A percentile compares a stretch with the other conserved stretches of the same genome.
Conservation (phyloP, 2,113 vertebrate species). For the Pycnonotus jocosus region DNA sequence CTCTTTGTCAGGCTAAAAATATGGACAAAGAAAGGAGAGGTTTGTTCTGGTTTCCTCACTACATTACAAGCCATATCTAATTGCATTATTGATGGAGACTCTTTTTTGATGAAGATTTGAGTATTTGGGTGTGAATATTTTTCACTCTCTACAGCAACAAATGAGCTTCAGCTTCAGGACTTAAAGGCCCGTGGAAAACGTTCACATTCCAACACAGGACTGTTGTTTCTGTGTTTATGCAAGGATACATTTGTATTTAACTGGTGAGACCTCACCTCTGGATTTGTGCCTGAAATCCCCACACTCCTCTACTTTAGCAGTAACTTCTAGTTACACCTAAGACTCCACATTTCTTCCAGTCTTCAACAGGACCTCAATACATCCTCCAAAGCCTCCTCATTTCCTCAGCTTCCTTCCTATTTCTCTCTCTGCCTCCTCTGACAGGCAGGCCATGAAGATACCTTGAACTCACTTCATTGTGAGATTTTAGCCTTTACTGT, state of each 20-base stretch:
- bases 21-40: background rate
- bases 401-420: background rate
- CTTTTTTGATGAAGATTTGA: background rate
- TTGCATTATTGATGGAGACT: background rate
- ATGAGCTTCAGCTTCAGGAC: background rate
- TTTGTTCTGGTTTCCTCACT: background rate
- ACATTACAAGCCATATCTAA: background rate
- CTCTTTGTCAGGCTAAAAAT: background rate
- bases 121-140: background rate
- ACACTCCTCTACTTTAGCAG: background rate
- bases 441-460: background rate
- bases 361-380: background rate
- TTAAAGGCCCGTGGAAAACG: background rate
- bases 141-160: background rate
- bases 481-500: background rate
- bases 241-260: background rate
- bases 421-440: background rate
- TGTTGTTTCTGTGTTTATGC: background rate
- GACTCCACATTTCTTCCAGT: background rate
- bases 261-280: background rate
- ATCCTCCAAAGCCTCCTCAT: background rate
- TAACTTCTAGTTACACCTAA: background rate
- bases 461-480: background rate
- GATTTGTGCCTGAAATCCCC: background rate
- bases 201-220: background rate